A percentile compares a stretch with the other conserved stretches of the same genome.
Evolutionary conservation across 2,113 vertebrate genomes (phyloP).

Genomic region (Andinoacara biseriatus): DNA sequence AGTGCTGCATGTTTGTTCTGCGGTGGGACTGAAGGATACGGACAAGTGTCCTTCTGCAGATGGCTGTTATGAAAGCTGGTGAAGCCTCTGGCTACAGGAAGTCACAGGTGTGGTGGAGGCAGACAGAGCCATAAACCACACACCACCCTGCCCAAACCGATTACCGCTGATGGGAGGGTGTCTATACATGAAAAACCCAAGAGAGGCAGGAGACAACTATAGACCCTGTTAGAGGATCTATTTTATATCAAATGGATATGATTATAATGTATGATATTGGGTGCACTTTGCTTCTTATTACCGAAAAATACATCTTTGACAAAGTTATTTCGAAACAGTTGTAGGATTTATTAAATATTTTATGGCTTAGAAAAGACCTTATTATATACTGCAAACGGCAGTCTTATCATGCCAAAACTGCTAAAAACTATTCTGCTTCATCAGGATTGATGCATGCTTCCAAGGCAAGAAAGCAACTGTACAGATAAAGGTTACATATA

Average conservation of each 20-base stretch:
- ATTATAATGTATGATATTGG: background rate
- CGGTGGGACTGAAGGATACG: slow-evolving; percentile 21
- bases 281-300: background rate
- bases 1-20: background rate
- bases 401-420: background rate
- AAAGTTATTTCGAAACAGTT: background rate
- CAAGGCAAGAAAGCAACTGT: too few species aligned
- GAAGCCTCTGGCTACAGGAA: slow-evolving; percentile 60
- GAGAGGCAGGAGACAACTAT: background rate
- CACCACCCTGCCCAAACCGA: slow-evolving; percentile 41
- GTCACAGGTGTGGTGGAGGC: slow-evolving; percentile 68
- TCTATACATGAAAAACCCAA: background rate
- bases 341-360: background rate
- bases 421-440: background rate
- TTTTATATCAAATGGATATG: background rate
- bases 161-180: slow-evolving; percentile 42
- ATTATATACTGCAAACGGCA: background rate
- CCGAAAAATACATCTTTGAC: background rate
- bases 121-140: slow-evolving; percentile 36
- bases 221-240: background rate
- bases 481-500: background rate
- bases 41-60: slow-evolving; percentile 26
- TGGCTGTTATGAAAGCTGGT: slow-evolving; percentile 31
- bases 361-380: background rate
- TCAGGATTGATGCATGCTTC: too few species aligned